phyloP scores from a whole-genome alignment of 2,797 vertebrate species.

The Orientallactaga sibirica region DNA sequence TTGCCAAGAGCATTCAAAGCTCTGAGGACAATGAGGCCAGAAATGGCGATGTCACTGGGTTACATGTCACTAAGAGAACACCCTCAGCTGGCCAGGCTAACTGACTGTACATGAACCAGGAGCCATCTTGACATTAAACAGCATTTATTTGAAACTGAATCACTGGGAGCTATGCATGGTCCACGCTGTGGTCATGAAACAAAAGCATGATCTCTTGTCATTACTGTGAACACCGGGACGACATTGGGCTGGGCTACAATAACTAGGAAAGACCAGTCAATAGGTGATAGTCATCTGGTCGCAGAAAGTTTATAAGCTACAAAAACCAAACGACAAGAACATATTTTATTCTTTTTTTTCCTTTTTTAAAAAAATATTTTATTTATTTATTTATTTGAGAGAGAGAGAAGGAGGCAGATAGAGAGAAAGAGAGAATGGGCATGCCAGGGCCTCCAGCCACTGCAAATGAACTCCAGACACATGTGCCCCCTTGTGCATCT shows the following conservation, averaged over 20 bases:
- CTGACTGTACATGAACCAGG: not conserved
- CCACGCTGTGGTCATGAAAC: not conserved
- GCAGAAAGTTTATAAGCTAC: not conserved
- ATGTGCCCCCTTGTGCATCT: no score
- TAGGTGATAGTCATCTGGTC: not conserved
- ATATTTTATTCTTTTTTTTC: not conserved
- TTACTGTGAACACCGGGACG: not conserved
- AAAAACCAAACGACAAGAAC: not conserved
- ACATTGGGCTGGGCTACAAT: not conserved
- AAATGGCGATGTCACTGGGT: not conserved
- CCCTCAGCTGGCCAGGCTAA: not conserved
- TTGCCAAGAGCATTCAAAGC: not conserved
- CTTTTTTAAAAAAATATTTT: no score
- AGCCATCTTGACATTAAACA: not conserved
- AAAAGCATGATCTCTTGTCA: fast-evolving
- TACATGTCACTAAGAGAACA: no score
- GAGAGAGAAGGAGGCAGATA: no score
- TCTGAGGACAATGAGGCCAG: not conserved
- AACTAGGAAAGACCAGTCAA: not conserved
- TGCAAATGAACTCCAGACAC: no score
- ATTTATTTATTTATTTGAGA: no score
- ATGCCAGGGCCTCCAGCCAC: no score
- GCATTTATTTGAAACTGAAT: not conserved
- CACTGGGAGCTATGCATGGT: not conserved
- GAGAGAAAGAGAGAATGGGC: no score